Conservation (phyloP, 1,140 invertebrate genomes). For the Protaetia brevitarsis region DNA sequence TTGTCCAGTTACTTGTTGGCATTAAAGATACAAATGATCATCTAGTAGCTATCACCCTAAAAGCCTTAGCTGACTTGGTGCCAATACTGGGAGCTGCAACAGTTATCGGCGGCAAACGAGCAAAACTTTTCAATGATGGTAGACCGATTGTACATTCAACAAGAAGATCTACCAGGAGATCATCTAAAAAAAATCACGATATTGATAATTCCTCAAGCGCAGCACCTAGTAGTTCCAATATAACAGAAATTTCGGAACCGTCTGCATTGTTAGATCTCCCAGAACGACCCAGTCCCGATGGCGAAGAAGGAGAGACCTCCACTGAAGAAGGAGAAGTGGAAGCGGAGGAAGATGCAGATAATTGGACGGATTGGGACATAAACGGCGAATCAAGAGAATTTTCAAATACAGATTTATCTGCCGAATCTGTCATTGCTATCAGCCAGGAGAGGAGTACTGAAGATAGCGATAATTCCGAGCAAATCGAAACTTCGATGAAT, state of each 20-base stretch:
- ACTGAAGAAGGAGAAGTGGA: constrained; percentile 47
- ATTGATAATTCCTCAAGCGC: constrained; percentile 18
- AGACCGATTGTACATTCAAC: constrained; percentile 56
- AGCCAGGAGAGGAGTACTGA: background rate
- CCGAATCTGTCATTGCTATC: background rate
- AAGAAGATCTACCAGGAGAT: constrained; percentile 46
- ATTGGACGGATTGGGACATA: constrained; percentile 77
- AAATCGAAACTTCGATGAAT: background rate
- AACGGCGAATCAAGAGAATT: constrained; percentile 50
- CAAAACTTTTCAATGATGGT: constrained; percentile 78
- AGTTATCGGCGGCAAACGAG: constrained; percentile 77
- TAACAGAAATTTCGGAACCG: constrained; percentile 32
- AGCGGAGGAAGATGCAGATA: constrained; percentile 46
- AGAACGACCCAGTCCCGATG: constrained; percentile 74
- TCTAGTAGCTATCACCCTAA: constrained; percentile 73
- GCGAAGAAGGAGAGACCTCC: constrained; percentile 69
- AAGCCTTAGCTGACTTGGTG: constrained; percentile 75
- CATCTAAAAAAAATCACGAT: constrained; percentile 30
- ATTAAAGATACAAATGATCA: constrained; percentile 79
- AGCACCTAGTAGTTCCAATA: background rate
- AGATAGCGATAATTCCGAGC: constrained; percentile 28
- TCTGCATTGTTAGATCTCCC: constrained; percentile 53
- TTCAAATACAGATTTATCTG: background rate
- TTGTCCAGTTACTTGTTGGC: constrained; percentile 68
- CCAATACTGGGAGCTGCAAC: constrained; percentile 74